phyloP scores from a whole-genome alignment of 2,888 invertebrate species.

The Brachycybe producta region DNA sequence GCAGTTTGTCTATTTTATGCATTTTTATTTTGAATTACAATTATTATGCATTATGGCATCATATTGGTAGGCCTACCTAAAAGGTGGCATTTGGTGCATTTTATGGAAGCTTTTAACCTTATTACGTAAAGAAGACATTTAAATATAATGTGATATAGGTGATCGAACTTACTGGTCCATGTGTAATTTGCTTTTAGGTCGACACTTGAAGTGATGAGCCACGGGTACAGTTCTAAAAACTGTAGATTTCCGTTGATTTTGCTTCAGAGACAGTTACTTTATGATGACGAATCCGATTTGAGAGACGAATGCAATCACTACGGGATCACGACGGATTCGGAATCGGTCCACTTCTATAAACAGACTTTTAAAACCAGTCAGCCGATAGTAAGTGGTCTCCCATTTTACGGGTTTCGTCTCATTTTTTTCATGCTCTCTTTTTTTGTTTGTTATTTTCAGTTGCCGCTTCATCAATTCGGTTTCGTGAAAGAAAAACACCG shows the following conservation, averaged over 20 bases:
- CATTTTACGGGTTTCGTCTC: no score
- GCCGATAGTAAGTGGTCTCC: constrained; percentile 7
- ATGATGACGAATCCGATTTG: constrained; percentile 2
- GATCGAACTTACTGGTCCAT: background rate
- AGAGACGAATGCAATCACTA: constrained; percentile 3
- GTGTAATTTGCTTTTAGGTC: background rate
- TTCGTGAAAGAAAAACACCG: no score
- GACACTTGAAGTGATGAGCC: constrained; percentile 4
- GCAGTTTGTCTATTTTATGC: background rate
- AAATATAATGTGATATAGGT: background rate
- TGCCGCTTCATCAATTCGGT: no score
- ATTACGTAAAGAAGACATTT: no score
- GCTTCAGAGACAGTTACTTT: background rate
- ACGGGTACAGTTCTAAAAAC: constrained; percentile 14
- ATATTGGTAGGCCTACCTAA: no score
- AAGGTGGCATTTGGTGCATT: background rate
- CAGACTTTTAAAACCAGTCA: background rate
- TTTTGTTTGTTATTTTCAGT: no score
- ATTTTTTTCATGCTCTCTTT: no score
- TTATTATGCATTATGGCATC: background rate
- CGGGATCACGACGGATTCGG: constrained; percentile 9
- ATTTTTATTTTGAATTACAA: background rate
- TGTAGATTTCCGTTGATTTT: constrained; percentile 8
- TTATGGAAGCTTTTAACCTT: no score
- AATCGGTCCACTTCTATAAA: constrained; percentile 6